These are phyloP conservation scores for Notiomystis cincta DNA, from an alignment of 2,113 vertebrate species.

Conservation along the genomic window DNA sequence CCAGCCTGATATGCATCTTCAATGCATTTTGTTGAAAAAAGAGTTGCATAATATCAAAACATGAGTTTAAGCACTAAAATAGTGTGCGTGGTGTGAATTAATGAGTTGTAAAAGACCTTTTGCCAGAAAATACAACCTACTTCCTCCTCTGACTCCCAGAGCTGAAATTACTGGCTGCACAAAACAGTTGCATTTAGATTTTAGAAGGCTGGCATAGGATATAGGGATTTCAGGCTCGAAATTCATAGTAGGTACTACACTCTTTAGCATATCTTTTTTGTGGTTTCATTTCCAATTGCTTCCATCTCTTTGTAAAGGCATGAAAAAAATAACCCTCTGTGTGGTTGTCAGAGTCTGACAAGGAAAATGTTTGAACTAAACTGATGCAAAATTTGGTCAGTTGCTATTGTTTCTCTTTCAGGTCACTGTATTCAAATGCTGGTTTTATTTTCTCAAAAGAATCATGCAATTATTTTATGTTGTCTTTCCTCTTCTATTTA, in stretches of 20 bases:
- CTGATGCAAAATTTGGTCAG: not conserved
- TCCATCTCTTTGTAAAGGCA: not conserved
- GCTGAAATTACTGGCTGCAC: not conserved
- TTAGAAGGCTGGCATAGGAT: not conserved
- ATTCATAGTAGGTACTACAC: not conserved
- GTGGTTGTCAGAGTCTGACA: not conserved
- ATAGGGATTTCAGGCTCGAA: not conserved
- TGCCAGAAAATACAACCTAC: not conserved
- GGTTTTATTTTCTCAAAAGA: not conserved
- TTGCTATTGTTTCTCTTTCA: not conserved
- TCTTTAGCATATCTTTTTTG: not conserved
- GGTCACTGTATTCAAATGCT: not conserved
- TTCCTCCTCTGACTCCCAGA: not conserved
- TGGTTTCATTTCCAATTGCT: not conserved
- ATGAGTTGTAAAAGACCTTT: not conserved
- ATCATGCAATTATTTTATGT: not conserved
- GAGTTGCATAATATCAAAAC: not conserved
- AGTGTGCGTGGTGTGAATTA: rapidly evolving
- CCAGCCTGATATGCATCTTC: not conserved
- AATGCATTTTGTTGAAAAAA: not conserved
- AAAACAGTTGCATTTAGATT: not conserved
- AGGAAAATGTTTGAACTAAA: not conserved
- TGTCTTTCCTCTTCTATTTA: not conserved
- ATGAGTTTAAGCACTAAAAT: not conserved
- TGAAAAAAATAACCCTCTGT: not conserved